Evolutionary conservation across 2,113 vertebrate species (phyloP).

Genomic region (Willisornis vidua): DNA sequence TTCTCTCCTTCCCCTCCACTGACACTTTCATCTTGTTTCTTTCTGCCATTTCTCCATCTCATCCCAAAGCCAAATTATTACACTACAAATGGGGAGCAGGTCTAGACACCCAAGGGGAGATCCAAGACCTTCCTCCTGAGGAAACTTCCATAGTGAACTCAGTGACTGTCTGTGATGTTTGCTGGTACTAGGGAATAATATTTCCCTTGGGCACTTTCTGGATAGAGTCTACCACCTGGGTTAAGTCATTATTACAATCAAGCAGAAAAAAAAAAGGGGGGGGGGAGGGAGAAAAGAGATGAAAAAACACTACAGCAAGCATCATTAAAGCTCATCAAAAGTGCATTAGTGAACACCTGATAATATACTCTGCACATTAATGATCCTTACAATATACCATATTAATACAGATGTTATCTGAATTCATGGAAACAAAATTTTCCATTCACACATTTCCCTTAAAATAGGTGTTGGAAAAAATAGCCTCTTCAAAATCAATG

Average conservation of each 20-base stretch:
- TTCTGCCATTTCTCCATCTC: background rate
- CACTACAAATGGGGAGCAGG: constrained; percentile 36
- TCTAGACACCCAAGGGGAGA: constrained; percentile 50
- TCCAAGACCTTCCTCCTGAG: constrained; percentile 41
- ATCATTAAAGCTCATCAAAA: constrained; percentile 76
- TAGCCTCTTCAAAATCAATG: background rate
- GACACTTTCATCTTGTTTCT: background rate
- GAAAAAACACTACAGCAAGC: constrained; percentile 67
- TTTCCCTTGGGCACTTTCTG: constrained; percentile 70
- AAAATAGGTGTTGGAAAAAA: background rate
- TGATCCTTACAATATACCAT: constrained; percentile 63
- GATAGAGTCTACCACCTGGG: constrained; percentile 74
- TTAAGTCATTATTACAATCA: constrained; percentile 74
- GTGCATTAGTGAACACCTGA: constrained; percentile 75
- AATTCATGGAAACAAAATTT: constrained; percentile 41
- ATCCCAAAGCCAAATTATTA: background rate
- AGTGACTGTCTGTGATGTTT: constrained; percentile 67
- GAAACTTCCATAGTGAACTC: constrained; percentile 18
- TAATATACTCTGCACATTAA: constrained; percentile 70
- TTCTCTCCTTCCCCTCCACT: background rate
- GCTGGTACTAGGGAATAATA: constrained; percentile 73
- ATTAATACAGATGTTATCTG: constrained; percentile 66
- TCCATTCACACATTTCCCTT: constrained; percentile 6
- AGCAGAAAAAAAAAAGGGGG: constrained; percentile 9
- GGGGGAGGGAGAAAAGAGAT: background rate